Percentiles rank a stretch among this genome's conserved stretches.
Evolutionary conservation across 2,113 vertebrate genomes (phyloP).

Genomic region (Prolemur simus): DNA sequence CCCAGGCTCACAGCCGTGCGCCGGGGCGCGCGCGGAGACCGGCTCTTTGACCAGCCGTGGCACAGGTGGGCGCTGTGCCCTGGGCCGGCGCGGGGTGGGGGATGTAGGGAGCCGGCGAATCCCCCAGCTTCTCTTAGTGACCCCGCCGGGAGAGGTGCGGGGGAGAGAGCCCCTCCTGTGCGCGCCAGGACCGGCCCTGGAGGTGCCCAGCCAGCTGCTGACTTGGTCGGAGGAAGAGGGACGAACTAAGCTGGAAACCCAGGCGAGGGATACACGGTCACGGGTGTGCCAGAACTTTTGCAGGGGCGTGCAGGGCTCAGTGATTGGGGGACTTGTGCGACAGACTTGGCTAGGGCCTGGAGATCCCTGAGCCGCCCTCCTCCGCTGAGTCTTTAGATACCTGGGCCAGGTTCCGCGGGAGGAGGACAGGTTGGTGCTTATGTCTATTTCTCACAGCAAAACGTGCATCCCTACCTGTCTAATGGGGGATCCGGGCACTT

Average conservation of each 20-base stretch:
- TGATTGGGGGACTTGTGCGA: background rate
- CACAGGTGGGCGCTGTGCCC: background rate
- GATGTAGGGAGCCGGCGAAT: too few relatives aligned
- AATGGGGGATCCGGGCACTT: too few relatives aligned
- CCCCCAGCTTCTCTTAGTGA: background rate
- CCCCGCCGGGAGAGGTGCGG: background rate
- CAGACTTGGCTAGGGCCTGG: background rate
- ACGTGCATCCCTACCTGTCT: background rate
- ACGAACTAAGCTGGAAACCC: background rate
- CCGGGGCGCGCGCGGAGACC: background rate
- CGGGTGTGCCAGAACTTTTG: background rate
- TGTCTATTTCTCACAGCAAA: background rate
- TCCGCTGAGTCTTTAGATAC: background rate
- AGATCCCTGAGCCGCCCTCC: background rate
- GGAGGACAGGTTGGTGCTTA: background rate
- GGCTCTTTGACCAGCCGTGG: background rate
- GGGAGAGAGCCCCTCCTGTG: accelerated
- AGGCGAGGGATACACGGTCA: too few relatives aligned
- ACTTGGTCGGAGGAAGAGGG: background rate
- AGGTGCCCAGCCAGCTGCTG: background rate
- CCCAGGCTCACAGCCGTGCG: background rate
- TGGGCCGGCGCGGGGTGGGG: accelerated
- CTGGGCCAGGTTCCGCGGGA: background rate
- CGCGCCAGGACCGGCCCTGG: accelerated
- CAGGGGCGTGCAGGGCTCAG: accelerated